Evolutionary conservation across 1,140 invertebrate species (phyloP).

Genomic region (Plectus sambesii): DNA sequence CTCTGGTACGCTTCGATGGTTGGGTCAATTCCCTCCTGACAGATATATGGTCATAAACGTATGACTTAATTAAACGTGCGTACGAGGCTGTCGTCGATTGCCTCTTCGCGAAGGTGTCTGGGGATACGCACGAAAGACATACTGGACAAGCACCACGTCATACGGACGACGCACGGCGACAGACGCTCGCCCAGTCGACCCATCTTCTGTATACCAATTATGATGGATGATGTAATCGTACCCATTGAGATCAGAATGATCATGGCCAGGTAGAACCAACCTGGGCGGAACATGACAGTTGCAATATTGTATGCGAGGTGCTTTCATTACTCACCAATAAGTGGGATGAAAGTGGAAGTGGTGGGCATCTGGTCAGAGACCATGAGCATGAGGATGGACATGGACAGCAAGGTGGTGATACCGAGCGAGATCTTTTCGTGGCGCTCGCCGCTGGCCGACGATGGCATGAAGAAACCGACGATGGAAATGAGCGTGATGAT

Average conservation of each 20-base stretch:
- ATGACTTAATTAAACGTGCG: too few relatives aligned
- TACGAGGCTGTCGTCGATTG: too few relatives aligned
- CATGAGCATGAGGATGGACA: constrained; percentile 26
- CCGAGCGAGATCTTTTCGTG: constrained; percentile 22
- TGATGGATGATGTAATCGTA: constrained; percentile 38
- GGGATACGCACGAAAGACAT: constrained; percentile 38
- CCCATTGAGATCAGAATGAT: constrained; percentile 40
- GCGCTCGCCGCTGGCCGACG: constrained; percentile 15
- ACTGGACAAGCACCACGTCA: constrained; percentile 29
- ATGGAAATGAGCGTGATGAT: constrained; percentile 45
- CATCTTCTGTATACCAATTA: constrained; percentile 41
- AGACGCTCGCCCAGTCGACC: constrained; percentile 38
- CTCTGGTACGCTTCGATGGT: too few relatives aligned
- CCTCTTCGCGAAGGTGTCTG: constrained; percentile 35
- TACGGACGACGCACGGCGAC: constrained; percentile 24
- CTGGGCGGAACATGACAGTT: constrained; percentile 6
- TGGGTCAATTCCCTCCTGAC: too few relatives aligned
- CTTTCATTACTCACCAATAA: constrained; percentile 14
- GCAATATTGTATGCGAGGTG: constrained; percentile 10
- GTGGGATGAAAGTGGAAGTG: constrained; percentile 23
- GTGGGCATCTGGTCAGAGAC: constrained; percentile 24
- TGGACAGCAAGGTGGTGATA: constrained; percentile 24
- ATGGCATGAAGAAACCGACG: constrained; percentile 30
- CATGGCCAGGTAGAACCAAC: constrained; percentile 36
- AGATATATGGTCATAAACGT: too few relatives aligned